Evolutionary conservation across 2,888 invertebrate genomes (phyloP).

Genomic region (Platycheirus albimanus): DNA sequence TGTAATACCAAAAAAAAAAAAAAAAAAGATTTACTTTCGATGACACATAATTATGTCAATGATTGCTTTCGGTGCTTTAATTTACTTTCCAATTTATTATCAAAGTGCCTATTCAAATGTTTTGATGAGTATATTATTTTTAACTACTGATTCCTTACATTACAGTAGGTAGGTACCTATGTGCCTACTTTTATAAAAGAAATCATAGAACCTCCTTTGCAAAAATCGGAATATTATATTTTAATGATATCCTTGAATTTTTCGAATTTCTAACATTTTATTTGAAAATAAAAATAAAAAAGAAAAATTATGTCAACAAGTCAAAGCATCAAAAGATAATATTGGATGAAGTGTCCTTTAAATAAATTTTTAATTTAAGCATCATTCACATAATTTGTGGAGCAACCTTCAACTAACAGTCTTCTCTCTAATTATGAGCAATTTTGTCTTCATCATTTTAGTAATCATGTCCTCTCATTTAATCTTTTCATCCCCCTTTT

Average conservation of each 20-base stretch:
- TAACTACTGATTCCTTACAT: no score
- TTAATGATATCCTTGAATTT: neutral
- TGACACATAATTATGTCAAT: no score
- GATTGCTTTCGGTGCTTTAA: no score
- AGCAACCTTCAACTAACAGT: slow-evolving; percentile 22
- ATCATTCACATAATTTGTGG: neutral
- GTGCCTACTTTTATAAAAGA: no score
- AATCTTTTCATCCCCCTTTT: slow-evolving; percentile 16
- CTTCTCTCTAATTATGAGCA: slow-evolving; percentile 55
- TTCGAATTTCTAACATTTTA: neutral
- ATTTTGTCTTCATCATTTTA: slow-evolving; percentile 65
- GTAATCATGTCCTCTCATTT: slow-evolving; percentile 64
- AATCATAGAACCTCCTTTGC: no score
- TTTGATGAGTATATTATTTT: no score
- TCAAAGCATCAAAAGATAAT: slow-evolving; percentile 29
- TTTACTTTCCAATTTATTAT: no score
- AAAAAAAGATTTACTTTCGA: no score
- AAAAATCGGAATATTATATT: neutral
- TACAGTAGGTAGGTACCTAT: no score
- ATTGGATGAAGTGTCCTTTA: slow-evolving; percentile 66
- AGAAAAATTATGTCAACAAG: slow-evolving; percentile 42
- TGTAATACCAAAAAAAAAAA: no score
- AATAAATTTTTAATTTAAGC: slow-evolving; percentile 35
- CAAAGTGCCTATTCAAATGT: no score
- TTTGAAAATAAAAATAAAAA: slow-evolving; percentile 6